Evolutionary conservation across 53 echinoderm and acorn worm species (phyloP), one percentile per base, ranked within the genome.

Genomic region (Paelopatides confundens): DNA sequence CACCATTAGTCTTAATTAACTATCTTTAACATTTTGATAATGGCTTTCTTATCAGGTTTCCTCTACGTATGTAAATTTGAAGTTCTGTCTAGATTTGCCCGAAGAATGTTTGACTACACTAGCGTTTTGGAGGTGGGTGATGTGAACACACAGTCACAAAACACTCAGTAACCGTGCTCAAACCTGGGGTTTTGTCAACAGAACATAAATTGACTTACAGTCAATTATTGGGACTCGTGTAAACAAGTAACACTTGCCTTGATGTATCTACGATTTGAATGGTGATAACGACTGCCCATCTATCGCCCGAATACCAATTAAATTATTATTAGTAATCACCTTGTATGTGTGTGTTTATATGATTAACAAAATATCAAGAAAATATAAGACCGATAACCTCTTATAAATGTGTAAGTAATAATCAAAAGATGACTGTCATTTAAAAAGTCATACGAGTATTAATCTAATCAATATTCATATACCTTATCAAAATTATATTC

Each of bases 1-100:
- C 35, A 74, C 47, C 74, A 74, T 74, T 74, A 74, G 74, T 29
- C 39, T 39, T 40, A 24, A 29, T 36, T 28, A 74, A 74, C 39
- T 39, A 74, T 39, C 74, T 46, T 26, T 2, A 43, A 39, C 13
- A 46, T 21, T 17, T 21, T 40, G 24, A 74, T 74, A 74, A 74
- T 74, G 74, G 28, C 40, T 74, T 74, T 74, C 40, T 74, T 74
- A 74, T 74, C 74, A 74, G 74, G n/a, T n/a, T 58, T 58, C 58
- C 39, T 43, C 74, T 39, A 40, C 47, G 18, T 74, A 74, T 43
- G 74, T 74, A 74, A 74, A 74, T 74, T 74, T 74, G 46, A 74
- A 37, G 40, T 74, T 74, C 40, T 74, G 74, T 74, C 74, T 74
- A 23, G 40, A 74, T 74, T 74, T 74, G 74, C 18, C 47, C 28